Evolutionary conservation across 1,140 invertebrate genomes (phyloP).

Genomic region (Bombus ignitus): DNA sequence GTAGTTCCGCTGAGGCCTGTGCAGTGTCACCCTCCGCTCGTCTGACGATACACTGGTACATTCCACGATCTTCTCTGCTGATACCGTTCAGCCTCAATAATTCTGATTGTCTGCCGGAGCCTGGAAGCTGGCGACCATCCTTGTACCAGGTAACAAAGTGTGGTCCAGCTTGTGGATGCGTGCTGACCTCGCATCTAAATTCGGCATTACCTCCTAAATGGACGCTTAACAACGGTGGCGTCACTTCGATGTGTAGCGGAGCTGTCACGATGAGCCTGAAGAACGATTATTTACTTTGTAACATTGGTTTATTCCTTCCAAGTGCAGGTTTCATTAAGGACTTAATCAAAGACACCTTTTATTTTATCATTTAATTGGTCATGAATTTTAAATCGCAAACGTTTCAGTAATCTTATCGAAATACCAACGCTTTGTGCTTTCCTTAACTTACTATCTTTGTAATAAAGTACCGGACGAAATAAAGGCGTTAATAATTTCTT

Average conservation of each 20-base stretch:
- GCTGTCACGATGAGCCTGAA: slow-evolving; percentile 86
- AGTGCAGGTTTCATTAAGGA: background rate
- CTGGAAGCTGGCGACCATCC: slow-evolving; percentile 88
- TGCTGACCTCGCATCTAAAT: slow-evolving; percentile 87
- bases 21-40: slow-evolving; percentile 89
- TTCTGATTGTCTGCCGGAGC: slow-evolving; percentile 86
- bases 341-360: background rate
- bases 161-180: slow-evolving; percentile 81
- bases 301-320: background rate
- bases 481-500: too few species aligned
- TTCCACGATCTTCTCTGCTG: slow-evolving; percentile 90
- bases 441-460: too few species aligned
- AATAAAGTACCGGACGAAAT: too few species aligned
- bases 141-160: slow-evolving; percentile 89
- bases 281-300: slow-evolving; percentile 22
- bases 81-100: slow-evolving; percentile 87
- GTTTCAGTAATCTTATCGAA: too few species aligned
- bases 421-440: too few species aligned
- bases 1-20: slow-evolving; percentile 91
- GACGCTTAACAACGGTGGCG: slow-evolving; percentile 87
- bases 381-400: too few species aligned
- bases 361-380: too few species aligned
- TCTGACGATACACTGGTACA: slow-evolving; percentile 93
- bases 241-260: slow-evolving; percentile 88
- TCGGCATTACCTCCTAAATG: slow-evolving; percentile 90